Evolutionary conservation across 2,888 invertebrate genomes (phyloP).

Genomic region (Pollenia griseotomentosa): DNA sequence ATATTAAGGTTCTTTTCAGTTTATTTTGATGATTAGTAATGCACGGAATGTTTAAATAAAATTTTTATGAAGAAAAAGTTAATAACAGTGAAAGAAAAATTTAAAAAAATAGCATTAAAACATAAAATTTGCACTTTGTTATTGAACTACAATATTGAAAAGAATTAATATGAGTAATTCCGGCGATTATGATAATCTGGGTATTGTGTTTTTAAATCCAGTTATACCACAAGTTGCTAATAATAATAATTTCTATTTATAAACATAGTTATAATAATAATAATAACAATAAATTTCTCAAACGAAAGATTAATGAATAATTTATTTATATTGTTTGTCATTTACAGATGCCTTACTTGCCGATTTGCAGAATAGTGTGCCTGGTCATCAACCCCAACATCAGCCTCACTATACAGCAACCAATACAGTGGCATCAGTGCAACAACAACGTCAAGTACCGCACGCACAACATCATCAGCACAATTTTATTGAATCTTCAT

Average conservation of each 20-base stretch:
- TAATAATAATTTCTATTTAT: slow-evolving; percentile 56
- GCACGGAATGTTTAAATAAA: slow-evolving; percentile 31
- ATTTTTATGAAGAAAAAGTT: slow-evolving; percentile 1
- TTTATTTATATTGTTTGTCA: slow-evolving; percentile 29
- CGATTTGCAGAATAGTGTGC: slow-evolving; percentile 97
- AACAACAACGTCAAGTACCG: slow-evolving; percentile 77
- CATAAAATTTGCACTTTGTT: background rate
- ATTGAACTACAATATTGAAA: slow-evolving; percentile 14
- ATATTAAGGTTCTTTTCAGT: slow-evolving; percentile 38
- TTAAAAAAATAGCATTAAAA: background rate
- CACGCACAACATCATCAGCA: slow-evolving; percentile 65
- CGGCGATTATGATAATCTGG: slow-evolving; percentile 82
- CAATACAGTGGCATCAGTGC: slow-evolving; percentile 82
- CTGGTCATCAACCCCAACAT: slow-evolving; percentile 83
- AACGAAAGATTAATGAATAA: slow-evolving; percentile 54
- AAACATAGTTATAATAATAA: slow-evolving; percentile 47
- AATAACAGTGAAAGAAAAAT: background rate
- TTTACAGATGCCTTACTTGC: slow-evolving; percentile 95
- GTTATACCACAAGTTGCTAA: background rate
- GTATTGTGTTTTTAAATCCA: slow-evolving; percentile 73
- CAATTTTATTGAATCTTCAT: slow-evolving; percentile 81
- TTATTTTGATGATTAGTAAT: slow-evolving; percentile 45
- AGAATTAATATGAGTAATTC: slow-evolving; percentile 78
- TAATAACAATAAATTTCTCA: slow-evolving; percentile 44
- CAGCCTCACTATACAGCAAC: slow-evolving; percentile 64